phyloP scores from a whole-genome alignment of 2,797 vertebrate species.

The Myiothlypis chrysogaster region DNA sequence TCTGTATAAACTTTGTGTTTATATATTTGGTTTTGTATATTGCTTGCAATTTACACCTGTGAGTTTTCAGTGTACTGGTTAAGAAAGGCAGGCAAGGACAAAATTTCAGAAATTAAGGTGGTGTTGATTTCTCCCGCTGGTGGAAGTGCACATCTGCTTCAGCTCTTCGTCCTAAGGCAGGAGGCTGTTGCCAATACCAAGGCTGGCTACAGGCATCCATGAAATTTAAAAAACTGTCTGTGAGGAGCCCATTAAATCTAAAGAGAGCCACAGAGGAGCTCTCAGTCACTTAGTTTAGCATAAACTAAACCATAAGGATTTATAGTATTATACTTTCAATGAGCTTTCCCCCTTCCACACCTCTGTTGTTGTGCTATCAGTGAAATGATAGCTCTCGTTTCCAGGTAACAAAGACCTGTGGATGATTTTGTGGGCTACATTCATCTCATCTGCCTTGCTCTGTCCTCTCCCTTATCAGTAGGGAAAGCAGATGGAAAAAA shows the following conservation, averaged over 20 bases:
- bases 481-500: background rate
- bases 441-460: background rate
- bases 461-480: background rate
- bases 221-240: conserved; percentile 22
- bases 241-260: conserved; percentile 20
- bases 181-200: background rate
- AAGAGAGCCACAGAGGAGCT: conserved; percentile 16
- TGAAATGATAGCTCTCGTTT: conserved; percentile 23
- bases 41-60: background rate
- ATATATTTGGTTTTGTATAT: background rate
- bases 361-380: conserved; percentile 11
- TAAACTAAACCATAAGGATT: conserved; percentile 49
- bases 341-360: background rate
- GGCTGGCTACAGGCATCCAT: background rate
- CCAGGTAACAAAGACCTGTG: conserved; percentile 33
- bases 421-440: background rate
- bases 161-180: background rate
- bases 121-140: background rate
- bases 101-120: background rate
- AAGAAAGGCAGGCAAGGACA: background rate
- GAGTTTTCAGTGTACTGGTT: background rate
- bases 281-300: conserved; percentile 39
- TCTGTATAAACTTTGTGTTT: background rate
- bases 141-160: background rate
- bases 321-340: conserved; percentile 43